Percentiles rank a stretch among this genome's conserved stretches.
phyloP scores from a whole-genome alignment of 2,113 vertebrate species.

The Oophaga pumilio region DNA sequence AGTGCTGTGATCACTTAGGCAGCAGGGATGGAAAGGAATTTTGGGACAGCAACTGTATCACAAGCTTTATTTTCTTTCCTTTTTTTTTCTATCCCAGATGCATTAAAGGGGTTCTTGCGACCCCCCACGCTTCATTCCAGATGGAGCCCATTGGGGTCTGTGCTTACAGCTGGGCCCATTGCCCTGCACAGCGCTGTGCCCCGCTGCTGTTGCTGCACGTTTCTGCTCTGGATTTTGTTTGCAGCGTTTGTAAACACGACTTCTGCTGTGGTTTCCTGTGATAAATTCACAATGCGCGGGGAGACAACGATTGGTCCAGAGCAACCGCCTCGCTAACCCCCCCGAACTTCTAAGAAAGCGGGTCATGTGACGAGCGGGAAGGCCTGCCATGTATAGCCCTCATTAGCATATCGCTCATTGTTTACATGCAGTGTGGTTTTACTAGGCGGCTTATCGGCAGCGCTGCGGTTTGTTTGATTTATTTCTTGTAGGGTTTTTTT shows the following conservation, averaged over 20 bases:
- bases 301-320: background rate
- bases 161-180: background rate
- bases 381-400: slow-evolving; percentile 37
- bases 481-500: background rate
- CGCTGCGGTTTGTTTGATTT: background rate
- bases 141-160: too few species aligned
- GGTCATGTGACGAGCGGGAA: slow-evolving; percentile 68
- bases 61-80: background rate
- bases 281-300: background rate
- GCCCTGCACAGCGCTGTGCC: background rate
- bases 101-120: too few species aligned
- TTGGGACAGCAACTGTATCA: background rate
- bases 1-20: too few species aligned
- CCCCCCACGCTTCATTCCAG: too few species aligned
- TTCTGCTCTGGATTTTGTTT: background rate
- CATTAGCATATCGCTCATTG: slow-evolving; percentile 64
- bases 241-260: slow-evolving; percentile 26
- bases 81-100: too few species aligned
- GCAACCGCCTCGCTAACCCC: background rate
- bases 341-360: slow-evolving; percentile 38
- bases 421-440: slow-evolving; percentile 18
- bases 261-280: slow-evolving; percentile 25
- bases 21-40: too few species aligned
- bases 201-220: background rate
- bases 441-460: background rate